Evolutionary conservation across 2,113 vertebrate genomes (phyloP), one percentile per base, ranked within the genome.

Genomic region (Gymnogyps californianus): DNA sequence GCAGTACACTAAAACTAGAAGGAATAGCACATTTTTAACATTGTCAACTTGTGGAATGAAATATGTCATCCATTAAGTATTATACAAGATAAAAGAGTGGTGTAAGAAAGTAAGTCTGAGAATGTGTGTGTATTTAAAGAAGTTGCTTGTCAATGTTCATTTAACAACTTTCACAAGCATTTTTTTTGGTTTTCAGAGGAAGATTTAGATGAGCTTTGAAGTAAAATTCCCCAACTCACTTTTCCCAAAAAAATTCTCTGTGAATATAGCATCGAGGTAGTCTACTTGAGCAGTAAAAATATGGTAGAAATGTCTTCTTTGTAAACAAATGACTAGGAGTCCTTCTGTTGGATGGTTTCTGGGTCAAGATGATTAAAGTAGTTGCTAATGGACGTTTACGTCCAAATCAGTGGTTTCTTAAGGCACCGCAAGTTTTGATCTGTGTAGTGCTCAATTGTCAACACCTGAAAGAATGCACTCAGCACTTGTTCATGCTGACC

Each of bases 1-100:
- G 71, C 87, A 55, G 87, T 91, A 32, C 55, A 94, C 91, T 94
- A 95, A 96, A 94, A 94, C 93, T 90, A 74, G 75, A 87, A 96
- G 67, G 70, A 96, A 90, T 61, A 94, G 91, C 87, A 84, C 85
- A 95, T 95, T 96, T 96, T 97, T 93, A 97, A 76, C 84, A 59
- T 83, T 95, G 84, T 96, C 94, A 96, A 70, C 93, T 86, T 90
- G 62, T 74, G 67, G 87, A 94, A 96, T 94, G 91, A 96, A 97
- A 86, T 86, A 96, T 95, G 70, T 90, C 94, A 91, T 85, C 93
- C 59, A 88, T 95, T 97, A 92, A 89, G 87, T 87, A 84, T 89
- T 84, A 66, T 86, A 80, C 46, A 91, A 94, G 85, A 95, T 88
- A 91, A 93, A 91, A 91, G 66, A 83, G 66, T 47, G 24, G 40